Evolutionary conservation across 2,113 vertebrate species (phyloP).

Genomic region (Channa argus): DNA sequence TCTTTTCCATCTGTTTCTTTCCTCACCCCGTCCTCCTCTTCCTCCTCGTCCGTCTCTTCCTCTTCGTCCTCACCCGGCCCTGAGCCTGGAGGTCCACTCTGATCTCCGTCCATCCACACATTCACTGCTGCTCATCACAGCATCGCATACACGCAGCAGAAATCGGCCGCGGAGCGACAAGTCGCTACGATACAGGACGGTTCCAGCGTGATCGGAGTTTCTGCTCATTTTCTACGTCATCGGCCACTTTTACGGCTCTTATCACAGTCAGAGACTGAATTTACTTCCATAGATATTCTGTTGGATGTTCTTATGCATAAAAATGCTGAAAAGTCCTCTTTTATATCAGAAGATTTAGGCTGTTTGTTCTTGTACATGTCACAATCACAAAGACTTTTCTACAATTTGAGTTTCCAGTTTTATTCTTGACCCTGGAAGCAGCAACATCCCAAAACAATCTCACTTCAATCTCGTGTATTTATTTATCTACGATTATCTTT

Average conservation of each 20-base stretch:
- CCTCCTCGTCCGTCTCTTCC: constrained; percentile 24
- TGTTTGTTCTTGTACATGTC: neutral
- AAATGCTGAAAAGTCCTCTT: no score
- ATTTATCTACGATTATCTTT: neutral
- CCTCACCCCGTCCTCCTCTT: constrained; percentile 53
- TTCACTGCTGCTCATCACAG: constrained; percentile 56
- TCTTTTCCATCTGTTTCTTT: constrained; percentile 79
- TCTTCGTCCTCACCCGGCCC: constrained; percentile 16
- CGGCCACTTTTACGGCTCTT: no score
- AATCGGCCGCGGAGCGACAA: neutral
- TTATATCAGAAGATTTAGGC: no score
- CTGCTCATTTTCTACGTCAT: constrained; percentile 15
- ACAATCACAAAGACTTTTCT: neutral
- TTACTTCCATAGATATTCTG: neutral
- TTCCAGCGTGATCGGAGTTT: constrained; percentile 21
- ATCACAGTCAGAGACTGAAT: no score
- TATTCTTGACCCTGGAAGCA: neutral
- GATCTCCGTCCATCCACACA: constrained; percentile 48
- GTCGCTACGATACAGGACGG: neutral
- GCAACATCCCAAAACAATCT: neutral
- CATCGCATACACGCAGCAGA: constrained; percentile 43
- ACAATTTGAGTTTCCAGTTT: neutral
- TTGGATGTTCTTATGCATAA: neutral
- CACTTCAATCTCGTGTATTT: neutral
- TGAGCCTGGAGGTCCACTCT: constrained; percentile 32